Evolutionary conservation across 2,113 vertebrate genomes (phyloP).

Genomic region (Scopus umbretta): DNA sequence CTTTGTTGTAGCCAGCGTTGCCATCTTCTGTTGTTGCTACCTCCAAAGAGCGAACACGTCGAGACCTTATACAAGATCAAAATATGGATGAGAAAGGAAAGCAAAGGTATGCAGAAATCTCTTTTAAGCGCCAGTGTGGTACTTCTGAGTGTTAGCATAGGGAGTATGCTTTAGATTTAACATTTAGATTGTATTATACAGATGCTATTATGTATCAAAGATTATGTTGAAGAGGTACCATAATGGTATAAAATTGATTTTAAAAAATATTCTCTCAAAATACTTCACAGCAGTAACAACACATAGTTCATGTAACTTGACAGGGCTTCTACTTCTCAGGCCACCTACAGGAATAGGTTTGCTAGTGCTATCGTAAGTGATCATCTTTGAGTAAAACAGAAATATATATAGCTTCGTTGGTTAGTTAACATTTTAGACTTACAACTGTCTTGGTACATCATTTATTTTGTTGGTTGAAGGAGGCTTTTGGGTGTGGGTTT

Average conservation of each 20-base stretch:
- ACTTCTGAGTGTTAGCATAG: neutral
- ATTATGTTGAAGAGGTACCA: neutral
- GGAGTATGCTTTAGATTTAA: neutral
- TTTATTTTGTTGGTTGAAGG: neutral
- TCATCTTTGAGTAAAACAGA: neutral
- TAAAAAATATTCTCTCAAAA: neutral
- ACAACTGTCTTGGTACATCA: neutral
- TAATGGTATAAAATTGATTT: neutral
- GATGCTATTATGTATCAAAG: neutral
- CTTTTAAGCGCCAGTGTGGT: fast-evolving
- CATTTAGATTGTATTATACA: neutral
- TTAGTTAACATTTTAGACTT: neutral
- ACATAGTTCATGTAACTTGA: fast-evolving
- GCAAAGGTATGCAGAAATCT: conserved; percentile 80
- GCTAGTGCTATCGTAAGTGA: neutral
- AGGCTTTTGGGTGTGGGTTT: neutral
- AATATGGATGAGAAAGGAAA: conserved; percentile 98
- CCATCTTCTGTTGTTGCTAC: conserved; percentile 99
- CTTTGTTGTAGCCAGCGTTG: conserved; percentile 85
- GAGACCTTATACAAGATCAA: conserved; percentile 99
- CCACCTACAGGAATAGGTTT: neutral
- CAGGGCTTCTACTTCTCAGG: neutral
- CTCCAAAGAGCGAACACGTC: conserved; percentile 98
- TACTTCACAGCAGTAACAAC: neutral
- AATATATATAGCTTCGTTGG: neutral